Evolutionary conservation across 2,888 invertebrate genomes (phyloP).

Genomic region (Clanis bilineata): DNA sequence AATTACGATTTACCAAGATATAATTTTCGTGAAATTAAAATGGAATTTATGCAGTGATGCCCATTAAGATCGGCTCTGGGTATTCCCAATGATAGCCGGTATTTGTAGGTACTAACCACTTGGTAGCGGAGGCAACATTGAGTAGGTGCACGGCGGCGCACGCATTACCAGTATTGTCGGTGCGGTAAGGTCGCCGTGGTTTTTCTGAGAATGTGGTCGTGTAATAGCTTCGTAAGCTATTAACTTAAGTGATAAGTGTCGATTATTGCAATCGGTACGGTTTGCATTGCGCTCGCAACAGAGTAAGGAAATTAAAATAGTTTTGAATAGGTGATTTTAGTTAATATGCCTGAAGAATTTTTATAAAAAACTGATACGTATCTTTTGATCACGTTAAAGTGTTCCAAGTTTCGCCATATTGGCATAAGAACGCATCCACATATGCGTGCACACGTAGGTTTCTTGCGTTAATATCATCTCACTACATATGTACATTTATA

Average conservation of each 20-base stretch:
- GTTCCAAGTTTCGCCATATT: neutral
- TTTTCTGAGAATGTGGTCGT: conserved; percentile 43
- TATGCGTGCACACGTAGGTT: neutral
- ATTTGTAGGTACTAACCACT: no score
- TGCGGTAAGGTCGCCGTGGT: conserved; percentile 41
- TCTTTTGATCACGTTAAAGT: neutral
- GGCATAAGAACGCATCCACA: neutral
- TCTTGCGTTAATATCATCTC: no score
- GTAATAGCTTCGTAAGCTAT: conserved; percentile 43
- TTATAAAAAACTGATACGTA: conserved; percentile 13
- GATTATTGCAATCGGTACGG: conserved; percentile 44
- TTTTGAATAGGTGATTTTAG: conserved; percentile 22
- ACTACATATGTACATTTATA: no score
- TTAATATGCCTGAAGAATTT: conserved; percentile 19
- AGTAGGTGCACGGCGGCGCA: neutral
- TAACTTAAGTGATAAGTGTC: conserved; percentile 45
- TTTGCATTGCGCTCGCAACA: conserved; percentile 30
- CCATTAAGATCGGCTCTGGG: neutral
- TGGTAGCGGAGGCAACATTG: neutral
- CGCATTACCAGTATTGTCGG: conserved; percentile 28
- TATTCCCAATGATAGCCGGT: conserved; percentile 14
- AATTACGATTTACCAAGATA: neutral
- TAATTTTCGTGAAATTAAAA: neutral
- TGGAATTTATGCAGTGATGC: neutral
- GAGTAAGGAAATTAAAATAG: conserved; percentile 23